Evolutionary conservation across 2,797 vertebrate species (phyloP).

Genomic region (Threskiornis aethiopicus): DNA sequence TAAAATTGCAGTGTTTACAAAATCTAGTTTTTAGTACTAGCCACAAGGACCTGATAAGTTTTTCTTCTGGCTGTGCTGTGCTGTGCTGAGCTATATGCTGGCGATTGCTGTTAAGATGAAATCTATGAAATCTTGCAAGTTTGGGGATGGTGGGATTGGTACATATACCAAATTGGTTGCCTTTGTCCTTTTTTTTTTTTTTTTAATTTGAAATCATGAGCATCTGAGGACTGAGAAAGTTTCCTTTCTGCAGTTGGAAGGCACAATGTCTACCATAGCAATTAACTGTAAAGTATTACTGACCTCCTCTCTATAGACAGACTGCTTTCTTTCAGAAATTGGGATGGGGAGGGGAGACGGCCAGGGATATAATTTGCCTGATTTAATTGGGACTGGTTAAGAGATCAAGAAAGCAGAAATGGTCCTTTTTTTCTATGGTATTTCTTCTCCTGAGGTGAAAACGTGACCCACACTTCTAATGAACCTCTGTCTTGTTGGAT

Average conservation of each 20-base stretch:
- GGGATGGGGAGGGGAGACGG: neutral
- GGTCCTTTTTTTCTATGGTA: accelerated
- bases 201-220: neutral
- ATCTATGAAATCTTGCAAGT: neutral
- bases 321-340: neutral
- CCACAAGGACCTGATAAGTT: neutral
- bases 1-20: neutral
- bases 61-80: neutral
- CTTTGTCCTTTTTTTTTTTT: neutral
- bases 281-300: neutral
- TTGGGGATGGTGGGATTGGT: neutral
- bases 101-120: neutral
- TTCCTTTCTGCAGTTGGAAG: neutral
- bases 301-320: neutral
- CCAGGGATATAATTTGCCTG: neutral
- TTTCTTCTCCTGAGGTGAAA: neutral
- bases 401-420: neutral
- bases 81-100: neutral
- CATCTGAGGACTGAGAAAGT: neutral
- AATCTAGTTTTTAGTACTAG: neutral
- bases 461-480: accelerated
- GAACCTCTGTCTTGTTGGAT: accelerated
- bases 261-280: neutral
- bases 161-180: neutral
- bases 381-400: neutral